Evolutionary conservation across 2,888 invertebrate genomes (phyloP), one percentile per base, ranked within the genome.

Genomic region (Zaprionus bogoriensis): DNA sequence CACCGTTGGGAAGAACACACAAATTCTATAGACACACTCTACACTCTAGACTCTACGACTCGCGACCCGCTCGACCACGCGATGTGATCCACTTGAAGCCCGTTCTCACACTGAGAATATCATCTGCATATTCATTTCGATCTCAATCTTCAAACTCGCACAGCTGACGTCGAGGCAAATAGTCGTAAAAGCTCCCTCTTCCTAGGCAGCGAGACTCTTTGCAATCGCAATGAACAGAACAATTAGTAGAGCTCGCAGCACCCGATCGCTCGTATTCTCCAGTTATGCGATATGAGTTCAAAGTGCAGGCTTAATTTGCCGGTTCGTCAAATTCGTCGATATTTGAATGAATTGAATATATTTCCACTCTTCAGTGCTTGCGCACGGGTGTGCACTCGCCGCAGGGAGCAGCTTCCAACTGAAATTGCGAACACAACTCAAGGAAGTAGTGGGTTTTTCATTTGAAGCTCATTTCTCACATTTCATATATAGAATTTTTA

Each of bases 241-340:
- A 36, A 36, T 36, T 36, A 36, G 32, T 36, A 14, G 32, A 36
- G 32, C 32, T 36, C 14, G 32, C 17, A 36, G 23, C 25, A 3
- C 12, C 10, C 42, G 12, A 23, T 53, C 30, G 14, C 22, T 27
- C 36, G 46, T 44, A 51, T 38, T 48, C 47, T 53, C 44, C 57
- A 57, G 52, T 44, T 76, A 32, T 47, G 44, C 71, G 78, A 80
- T 83, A 28, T 47, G 39, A 74, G 78, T 79, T 79, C 78, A 79
- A 79, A 84, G 78, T 77, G 74, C 78, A 77, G 36, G 64, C 61
- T 67, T 74, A 79, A 78, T 69, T 78, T 73, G 60, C 36, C 61
- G 46, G 50, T 50, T 64, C 57, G 58, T 50, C 76, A 61, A 64
- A 64, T 72, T 59, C 54, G 69, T 73, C 77, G 58, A 83, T 75